phyloP scores from a whole-genome alignment of 2,797 vertebrate genomes.

The Acanthurus tractus region DNA sequence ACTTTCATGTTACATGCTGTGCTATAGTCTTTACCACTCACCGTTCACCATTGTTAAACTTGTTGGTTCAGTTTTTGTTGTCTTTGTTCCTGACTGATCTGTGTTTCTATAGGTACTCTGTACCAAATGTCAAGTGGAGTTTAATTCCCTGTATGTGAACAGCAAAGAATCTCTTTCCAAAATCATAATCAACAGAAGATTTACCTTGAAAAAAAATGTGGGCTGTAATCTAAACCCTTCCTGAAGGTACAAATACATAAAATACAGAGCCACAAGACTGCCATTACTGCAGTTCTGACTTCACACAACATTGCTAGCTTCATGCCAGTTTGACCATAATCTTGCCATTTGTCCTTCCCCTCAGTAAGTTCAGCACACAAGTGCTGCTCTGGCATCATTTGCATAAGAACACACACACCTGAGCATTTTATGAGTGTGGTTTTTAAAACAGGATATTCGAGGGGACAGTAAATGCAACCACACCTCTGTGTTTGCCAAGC shows the following conservation, averaged over 20 bases:
- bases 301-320: background rate
- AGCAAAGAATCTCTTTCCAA: no score
- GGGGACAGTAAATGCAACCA: slow-evolving; percentile 4
- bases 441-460: slow-evolving; percentile 42
- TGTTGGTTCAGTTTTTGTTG: no score
- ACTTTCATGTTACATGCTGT: no score
- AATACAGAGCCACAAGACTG: background rate
- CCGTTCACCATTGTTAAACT: no score
- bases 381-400: background rate
- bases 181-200: no score
- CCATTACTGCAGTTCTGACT: background rate
- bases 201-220: background rate
- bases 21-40: no score
- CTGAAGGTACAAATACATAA: background rate
- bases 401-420: background rate
- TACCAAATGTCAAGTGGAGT: no score
- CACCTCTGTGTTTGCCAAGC: slow-evolving; percentile 14
- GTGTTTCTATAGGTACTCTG: no score
- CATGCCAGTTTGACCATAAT: background rate
- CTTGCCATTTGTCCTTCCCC: background rate
- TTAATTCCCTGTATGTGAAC: no score
- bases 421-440: background rate
- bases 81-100: no score
- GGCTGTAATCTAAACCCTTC: background rate
- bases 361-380: background rate